Base-by-base conservation (phyloP, 2,888 invertebrate genomes). In the Pelosia muscerda region DNA sequence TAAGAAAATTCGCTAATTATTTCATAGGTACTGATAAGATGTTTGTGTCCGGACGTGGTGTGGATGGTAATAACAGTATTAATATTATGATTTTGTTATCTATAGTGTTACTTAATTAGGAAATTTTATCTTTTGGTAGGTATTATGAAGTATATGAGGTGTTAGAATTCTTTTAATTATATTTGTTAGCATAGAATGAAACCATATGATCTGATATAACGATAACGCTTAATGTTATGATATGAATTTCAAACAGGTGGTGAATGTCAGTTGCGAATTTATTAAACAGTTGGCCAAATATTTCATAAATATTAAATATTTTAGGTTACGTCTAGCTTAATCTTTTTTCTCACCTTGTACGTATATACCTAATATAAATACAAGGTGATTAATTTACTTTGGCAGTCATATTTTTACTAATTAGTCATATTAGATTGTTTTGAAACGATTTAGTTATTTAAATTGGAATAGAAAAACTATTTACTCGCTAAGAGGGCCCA, bases 261-360 rank as follows among this genome's bases (percentile, higher is more conserved):
- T 64, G 62, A 23, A 65, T 71, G 67, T 42, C 10, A 60, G 42
- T 38, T 65, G 54, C 53, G 42, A 62, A 65, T 67, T 34, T 66
- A 70, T 57, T 67, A 59, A 71, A 62, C 62, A 62, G 65, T 58
- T 54, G 65, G 61, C 55, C 58, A 58, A 64, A 64, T 57, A 64
- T 61, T 67, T 54, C n/a, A 34, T 62, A 56, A 55, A 66, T 49
- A 53, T 26, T 49, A n/a, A 55, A 9, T n/a, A 22, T 34, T 54
- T 62, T 62, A 62, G 25, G 26, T 55, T 53, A 42, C 57, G 55
- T 55, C 26, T 34, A 61, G 19, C 23, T 62, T 66, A 54, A 60
- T 66, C 13, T 23, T 55, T 54, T 60, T 54, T 63, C 53, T 65
- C 59, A 54, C 53, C 25, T 53, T 31, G 62, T 13, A 22, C 22